Evolutionary conservation across 2,888 invertebrate species (phyloP), one percentile per base, ranked within the genome.

Genomic region (Gisinianus flammeolus): DNA sequence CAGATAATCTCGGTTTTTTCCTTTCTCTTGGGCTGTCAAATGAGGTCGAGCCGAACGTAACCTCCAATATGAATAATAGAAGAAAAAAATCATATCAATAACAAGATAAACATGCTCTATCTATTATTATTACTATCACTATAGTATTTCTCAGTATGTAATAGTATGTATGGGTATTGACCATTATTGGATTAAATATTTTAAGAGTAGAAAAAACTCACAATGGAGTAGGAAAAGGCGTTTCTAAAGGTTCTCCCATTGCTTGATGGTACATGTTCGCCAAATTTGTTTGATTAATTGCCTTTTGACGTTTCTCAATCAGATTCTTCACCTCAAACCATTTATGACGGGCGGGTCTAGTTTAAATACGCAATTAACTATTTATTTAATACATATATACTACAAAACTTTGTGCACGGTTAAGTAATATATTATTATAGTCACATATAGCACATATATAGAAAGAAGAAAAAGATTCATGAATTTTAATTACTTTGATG

Each of bases 1-100:
- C 26, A 96, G 89, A 82, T 90, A 89, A 44, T 77, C 79, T 66
- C 85, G 85, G 67, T 84, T 77, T 78, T 80, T 81, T 56, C 44
- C 74, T 76, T 84, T 85, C 54, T 85, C 80, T 58, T 80, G 35
- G 0, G 69, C 78, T 19, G 85, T 82, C 77, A 81, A 77, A 79
- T 85, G 85, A 35, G 83, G 85, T 67, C 83, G 54, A 30, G 84
- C 85, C 30, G 85, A 74, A n/a, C 58, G 58, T 30, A 62, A 30
- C 33, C 73, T 73, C 8, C 19, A n/a, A n/a, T n/a, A 56, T 3
- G n/a, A 58, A n/a, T 58, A 22, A n/a, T n/a, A n/a, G n/a, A n/a
- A n/a, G n/a, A n/a, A n/a, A n/a, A n/a, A n/a, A n/a, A n/a, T n/a
- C n/a, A n/a, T n/a, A n/a, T n/a, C n/a, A n/a, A n/a, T n/a, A n/a